Base-by-base conservation (phyloP, 1,140 invertebrate species). In the Drosophila funebris region DNA sequence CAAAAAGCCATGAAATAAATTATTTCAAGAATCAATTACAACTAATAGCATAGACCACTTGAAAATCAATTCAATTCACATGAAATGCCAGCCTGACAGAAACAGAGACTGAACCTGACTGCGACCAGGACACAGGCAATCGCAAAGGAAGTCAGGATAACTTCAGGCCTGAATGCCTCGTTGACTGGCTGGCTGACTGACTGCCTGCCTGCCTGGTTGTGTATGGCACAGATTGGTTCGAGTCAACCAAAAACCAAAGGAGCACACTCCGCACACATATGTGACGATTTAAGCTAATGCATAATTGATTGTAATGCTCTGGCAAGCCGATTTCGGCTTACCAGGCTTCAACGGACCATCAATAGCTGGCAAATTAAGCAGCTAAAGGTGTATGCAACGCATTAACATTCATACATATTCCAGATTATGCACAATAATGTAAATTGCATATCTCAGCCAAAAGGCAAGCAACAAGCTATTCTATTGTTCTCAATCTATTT, bases 21-120 rank as follows among this genome's bases (percentile, higher is more conserved):
- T 80, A 80, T 80, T 80, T 80, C 77, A 80, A 78, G 76, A 80
- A 78, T 80, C 77, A 80, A 80, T 80, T 80, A 80, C 76, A 78
- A 75, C 76, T 80, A 80, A 80, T 78, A 78, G 78, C 72, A 80
- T 78, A 75, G 67, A 71, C 78, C 78, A 78, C 72, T 79, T 80
- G 76, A 70, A 75, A 78, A 80, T 80, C 76, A 80, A 80, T 80
- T 78, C 76, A 75, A 80, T 80, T 78, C 76, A 80, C 66, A 71
- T 72, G 78, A 78, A 74, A 72, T 61, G n/a, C 50, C 66, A 66
- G 61, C 52, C 63, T 67, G 69, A 43, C 68, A 64, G 52, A 66
- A 66, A 52, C 68, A 71, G 68, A 64, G 46, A 27, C 39, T 29
- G 9, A 36, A n/a, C 11, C 33, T 36, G 20, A 41, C 24, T 24